Evolutionary conservation across 2,888 invertebrate species (phyloP).

Genomic region (Caenorhabditis plicata): DNA sequence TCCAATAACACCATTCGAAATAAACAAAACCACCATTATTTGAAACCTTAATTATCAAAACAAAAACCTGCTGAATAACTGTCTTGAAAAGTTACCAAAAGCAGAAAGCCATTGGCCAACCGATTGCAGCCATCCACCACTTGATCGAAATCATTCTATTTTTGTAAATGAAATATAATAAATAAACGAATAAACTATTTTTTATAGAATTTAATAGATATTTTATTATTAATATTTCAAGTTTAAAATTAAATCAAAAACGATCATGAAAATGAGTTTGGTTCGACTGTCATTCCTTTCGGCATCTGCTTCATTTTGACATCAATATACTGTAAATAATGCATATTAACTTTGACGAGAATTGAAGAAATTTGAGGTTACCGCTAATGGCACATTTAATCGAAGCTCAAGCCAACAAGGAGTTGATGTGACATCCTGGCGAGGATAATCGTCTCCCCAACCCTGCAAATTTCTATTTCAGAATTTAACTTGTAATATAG

Average conservation of each 20-base stretch:
- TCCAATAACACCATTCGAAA: conserved; percentile 6
- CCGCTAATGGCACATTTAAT: conserved; percentile 89
- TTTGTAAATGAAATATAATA: neutral
- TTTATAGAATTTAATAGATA: too few species aligned
- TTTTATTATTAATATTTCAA: too few species aligned
- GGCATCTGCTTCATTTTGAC: conserved; percentile 31
- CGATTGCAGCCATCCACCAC: conserved; percentile 17
- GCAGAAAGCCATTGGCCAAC: conserved; percentile 23
- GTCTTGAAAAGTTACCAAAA: conserved; percentile 7
- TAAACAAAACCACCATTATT: conserved; percentile 26
- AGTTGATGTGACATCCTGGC: conserved; percentile 97
- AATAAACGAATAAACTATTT: too few species aligned
- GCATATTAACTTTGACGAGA: neutral
- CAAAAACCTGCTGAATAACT: neutral
- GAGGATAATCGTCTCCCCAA: conserved; percentile 99
- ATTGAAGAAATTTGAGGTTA: conserved; percentile 11
- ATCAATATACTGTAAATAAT: conserved; percentile 21
- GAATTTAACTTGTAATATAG: too few species aligned
- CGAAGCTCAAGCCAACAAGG: conserved; percentile 99
- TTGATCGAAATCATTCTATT: neutral
- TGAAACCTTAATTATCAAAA: conserved; percentile 11
- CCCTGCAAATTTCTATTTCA: conserved; percentile 70
- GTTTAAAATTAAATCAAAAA: too few species aligned
- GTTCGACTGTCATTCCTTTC: conserved; percentile 9
- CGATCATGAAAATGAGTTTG: too few species aligned